Evolutionary conservation across 2,888 invertebrate genomes (phyloP).

Genomic region (Phalera bucephala): DNA sequence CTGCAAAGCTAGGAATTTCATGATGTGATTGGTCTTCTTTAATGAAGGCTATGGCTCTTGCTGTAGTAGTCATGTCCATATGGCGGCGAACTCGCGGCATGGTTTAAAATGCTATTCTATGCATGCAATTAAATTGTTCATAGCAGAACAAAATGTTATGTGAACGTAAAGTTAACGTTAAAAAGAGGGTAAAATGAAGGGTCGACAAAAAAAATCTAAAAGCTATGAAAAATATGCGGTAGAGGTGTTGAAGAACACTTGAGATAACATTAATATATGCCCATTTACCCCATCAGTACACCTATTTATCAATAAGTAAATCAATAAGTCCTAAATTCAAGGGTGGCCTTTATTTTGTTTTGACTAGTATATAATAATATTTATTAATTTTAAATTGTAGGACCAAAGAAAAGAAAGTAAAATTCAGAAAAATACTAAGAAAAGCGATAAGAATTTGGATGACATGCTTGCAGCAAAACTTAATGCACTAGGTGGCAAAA

Average conservation of each 20-base stretch:
- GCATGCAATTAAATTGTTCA: not conserved
- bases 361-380: not conserved
- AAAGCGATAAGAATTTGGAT: constrained; percentile 83
- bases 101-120: not conserved
- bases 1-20: not conserved
- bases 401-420: constrained; percentile 71
- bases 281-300: not conserved
- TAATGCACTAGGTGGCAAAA: constrained; percentile 83
- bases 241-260: not conserved
- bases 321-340: not conserved
- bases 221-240: not conserved
- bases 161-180: not conserved
- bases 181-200: not conserved
- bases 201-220: not conserved
- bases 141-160: too few relatives aligned
- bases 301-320: not conserved
- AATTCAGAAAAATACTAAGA: constrained; percentile 71
- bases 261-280: not conserved
- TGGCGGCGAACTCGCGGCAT: not conserved
- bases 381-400: too few relatives aligned
- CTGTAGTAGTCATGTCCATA: not conserved
- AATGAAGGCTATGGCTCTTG: not conserved
- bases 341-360: not conserved
- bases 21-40: constrained; percentile 4
- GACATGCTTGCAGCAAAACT: constrained; percentile 87